Conservation (phyloP, 2,888 invertebrate species). For the Timandra comae region DNA sequence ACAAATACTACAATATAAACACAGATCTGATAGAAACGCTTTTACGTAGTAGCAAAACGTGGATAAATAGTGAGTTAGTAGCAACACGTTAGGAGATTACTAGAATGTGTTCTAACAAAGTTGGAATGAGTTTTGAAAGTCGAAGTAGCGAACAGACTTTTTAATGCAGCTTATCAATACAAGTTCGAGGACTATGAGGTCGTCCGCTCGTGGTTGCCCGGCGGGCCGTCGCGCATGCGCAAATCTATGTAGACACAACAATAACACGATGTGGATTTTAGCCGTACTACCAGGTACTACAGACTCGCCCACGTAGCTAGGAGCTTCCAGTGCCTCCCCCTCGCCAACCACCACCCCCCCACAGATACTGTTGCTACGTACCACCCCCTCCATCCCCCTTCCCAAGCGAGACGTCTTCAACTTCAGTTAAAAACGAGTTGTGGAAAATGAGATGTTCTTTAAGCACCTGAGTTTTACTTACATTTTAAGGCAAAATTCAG, state of each 20-base stretch:
- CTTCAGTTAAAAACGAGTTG: conserved; percentile 36
- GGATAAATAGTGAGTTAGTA: neutral
- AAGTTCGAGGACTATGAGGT: conserved; percentile 50
- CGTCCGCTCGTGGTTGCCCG: conserved; percentile 15
- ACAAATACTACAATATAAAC: too few species aligned
- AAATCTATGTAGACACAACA: conserved; percentile 64
- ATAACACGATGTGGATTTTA: conserved; percentile 58
- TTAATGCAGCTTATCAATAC: conserved; percentile 36
- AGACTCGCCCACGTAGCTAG: conserved; percentile 72
- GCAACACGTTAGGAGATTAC: neutral
- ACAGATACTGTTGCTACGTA: conserved; percentile 50
- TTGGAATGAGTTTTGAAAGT: conserved; percentile 17
- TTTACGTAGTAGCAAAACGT: too few species aligned
- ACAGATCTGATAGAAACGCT: too few species aligned
- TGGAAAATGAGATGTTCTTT: conserved; percentile 30
- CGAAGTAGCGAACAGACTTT: conserved; percentile 22
- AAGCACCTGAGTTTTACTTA: conserved; percentile 8
- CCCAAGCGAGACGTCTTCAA: conserved; percentile 21
- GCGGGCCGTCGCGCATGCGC: conserved; percentile 57
- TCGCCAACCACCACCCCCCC: conserved; percentile 23
- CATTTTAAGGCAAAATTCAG: conserved; percentile 3
- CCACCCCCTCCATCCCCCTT: conserved; percentile 25
- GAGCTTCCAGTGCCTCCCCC: conserved; percentile 27
- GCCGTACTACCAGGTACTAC: conserved; percentile 72
- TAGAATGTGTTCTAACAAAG: conserved; percentile 8